Evolutionary conservation across 2,888 invertebrate genomes (phyloP), one percentile per base, ranked within the genome.

Genomic region (Coecobrya sp.): DNA sequence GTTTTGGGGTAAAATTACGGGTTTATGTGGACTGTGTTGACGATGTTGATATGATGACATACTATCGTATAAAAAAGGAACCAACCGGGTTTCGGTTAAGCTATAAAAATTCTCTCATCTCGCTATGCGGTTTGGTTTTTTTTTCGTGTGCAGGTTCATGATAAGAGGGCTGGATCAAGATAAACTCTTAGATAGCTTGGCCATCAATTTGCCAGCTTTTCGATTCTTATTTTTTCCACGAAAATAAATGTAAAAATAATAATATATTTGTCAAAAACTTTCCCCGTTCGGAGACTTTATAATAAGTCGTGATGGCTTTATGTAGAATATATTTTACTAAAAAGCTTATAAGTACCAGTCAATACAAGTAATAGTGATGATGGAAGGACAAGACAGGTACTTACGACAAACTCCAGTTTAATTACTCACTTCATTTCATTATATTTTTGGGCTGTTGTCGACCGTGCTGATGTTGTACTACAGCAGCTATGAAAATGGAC

Each of bases 231-330:
- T 62, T 45, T 45, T 62, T 82, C 36, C 59, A 82, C 52, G 82
- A 82, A 82, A 59, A 59, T 25, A 59, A 59, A 82, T 36, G 2
- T 36, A 30, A 30, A 55, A 55, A 36, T 22, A 68, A 68, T 79
- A 82, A 82, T 82, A 82, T 59, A 76, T 82, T 82, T 85, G 85
- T 85, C 85, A 85, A 85, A 85, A 65, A 85, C 85, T 65, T 85
- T 65, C 45, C 68, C 68, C 65, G 68, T 30, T 42, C n/a, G 25
- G 11, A 59, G n/a, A 59, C 65, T 59, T 7, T 4, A n/a, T n/a
- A n/a, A n/a, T n/a, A 1, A 7, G 59, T 59, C 59, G 1, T 7
- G 5, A 11, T 59, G 19, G 59, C 11, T 13, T 49, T 49, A n/a
- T n/a, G n/a, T n/a, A n/a, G n/a, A n/a, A n/a, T n/a, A n/a, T n/a